Conservation (phyloP, 1,140 invertebrate species). For the Drosophila nannoptera region DNA sequence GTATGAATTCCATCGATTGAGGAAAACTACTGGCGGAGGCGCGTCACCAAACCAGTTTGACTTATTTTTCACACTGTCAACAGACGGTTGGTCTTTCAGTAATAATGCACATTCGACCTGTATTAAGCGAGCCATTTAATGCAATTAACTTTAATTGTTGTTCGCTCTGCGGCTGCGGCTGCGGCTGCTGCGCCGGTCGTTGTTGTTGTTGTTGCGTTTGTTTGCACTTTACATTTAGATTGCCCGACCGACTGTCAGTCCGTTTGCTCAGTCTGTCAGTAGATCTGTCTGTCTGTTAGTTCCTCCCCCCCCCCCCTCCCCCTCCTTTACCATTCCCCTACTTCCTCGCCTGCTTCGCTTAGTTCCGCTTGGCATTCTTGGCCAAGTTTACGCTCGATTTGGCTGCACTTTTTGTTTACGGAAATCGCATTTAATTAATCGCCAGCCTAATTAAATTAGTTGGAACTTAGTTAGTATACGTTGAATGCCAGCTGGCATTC, state of each 20-base stretch:
- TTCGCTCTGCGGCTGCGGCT: neutral
- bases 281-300: neutral
- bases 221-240: neutral
- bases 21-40: constrained; percentile 56
- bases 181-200: neutral
- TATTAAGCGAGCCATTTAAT: constrained; percentile 37
- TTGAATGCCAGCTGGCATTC: neutral
- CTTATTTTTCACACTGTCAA: constrained; percentile 32
- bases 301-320: neutral
- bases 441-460: neutral
- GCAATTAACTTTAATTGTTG: constrained; percentile 66
- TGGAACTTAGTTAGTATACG: neutral
- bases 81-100: constrained; percentile 50
- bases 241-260: neutral
- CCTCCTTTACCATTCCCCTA: neutral
- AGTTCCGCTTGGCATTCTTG: constrained; percentile 32
- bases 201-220: constrained; percentile 33
- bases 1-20: constrained; percentile 60
- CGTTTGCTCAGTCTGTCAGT: neutral
- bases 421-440: neutral
- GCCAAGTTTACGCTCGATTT: neutral
- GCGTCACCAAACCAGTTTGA: constrained; percentile 60
- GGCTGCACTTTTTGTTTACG: neutral
- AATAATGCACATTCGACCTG: constrained; percentile 62
- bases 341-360: neutral